phyloP scores from a whole-genome alignment of 2,797 vertebrate species.

The Smutsia gigantea region DNA sequence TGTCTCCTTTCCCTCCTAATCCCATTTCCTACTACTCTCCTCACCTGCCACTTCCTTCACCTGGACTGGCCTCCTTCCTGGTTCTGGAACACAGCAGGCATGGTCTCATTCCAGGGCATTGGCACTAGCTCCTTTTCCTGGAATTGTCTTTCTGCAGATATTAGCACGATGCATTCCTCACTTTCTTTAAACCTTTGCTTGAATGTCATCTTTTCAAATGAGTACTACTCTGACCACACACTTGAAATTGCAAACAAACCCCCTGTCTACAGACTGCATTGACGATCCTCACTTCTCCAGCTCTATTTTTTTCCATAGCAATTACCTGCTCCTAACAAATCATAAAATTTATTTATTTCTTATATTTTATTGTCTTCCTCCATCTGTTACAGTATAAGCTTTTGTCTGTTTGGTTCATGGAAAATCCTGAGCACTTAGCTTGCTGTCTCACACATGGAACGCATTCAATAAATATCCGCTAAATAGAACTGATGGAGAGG shows the following conservation, averaged over 20 bases:
- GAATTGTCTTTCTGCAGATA: background rate
- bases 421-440: background rate
- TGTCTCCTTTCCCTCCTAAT: background rate
- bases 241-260: background rate
- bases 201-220: background rate
- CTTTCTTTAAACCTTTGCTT: background rate
- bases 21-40: background rate
- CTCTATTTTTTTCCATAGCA: background rate
- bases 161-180: background rate
- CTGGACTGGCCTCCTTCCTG: background rate
- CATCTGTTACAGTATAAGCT: background rate
- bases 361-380: background rate
- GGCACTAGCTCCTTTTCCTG: background rate
- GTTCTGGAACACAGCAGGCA: background rate
- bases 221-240: background rate
- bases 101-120: background rate
- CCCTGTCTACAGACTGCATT: background rate
- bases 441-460: background rate
- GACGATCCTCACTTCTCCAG: background rate
- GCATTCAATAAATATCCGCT: background rate
- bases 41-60: background rate
- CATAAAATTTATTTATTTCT: background rate
- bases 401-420: background rate
- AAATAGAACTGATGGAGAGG: background rate
- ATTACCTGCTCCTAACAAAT: background rate